Base-by-base conservation (phyloP, 2,797 vertebrate genomes). In the Parauchenoglanis punctatus region DNA sequence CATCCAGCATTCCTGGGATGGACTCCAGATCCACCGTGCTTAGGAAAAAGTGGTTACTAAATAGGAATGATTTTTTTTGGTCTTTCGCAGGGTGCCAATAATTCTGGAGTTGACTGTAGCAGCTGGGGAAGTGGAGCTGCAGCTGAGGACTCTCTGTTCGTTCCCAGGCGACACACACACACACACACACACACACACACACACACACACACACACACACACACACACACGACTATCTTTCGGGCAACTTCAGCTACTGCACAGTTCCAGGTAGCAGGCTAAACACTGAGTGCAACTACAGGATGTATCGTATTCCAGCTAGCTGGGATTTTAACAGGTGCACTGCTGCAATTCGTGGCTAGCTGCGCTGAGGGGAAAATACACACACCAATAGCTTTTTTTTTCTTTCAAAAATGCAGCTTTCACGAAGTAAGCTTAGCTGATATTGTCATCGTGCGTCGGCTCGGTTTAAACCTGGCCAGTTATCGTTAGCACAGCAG, bases 271-370 rank as follows among this genome's bases (percentile, higher is more conserved):
- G 17, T 54, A 35, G 7, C 28, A 58, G 52, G 31, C 20, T 81
- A 44, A 78, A 78, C 28, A 23, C 72, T 49, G 46, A 52, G 17
- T 2, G 23, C 25, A 56, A 78, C 15, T 78, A 54, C 13, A 52
- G 13, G 25, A 17, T 54, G 40, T 40, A 46, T 73, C 44, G 44
- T 3, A 35, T 52, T n/a, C 56, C 15, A 12, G 18, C 31, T 40
- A n/a, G 40, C 77, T 40, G 7, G 18, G 28, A 15, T 13, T 13
- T 61, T 40, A 81, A 81, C 59, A 82, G 81, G 81, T 82, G 81
- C 80, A 81, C 58, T 81, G 31, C 58, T 61, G 58, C 20, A 81
- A 3, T 46, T 46, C 23, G 18, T 20, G 17, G 4, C 54, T 58
- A 80, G 75, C 75, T 76, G 70, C 70, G 40, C 1, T 70, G 23